These are phyloP conservation scores for Eptesicus fuscus DNA, from an alignment of 2,113 vertebrate species.

Conservation along the genomic window DNA sequence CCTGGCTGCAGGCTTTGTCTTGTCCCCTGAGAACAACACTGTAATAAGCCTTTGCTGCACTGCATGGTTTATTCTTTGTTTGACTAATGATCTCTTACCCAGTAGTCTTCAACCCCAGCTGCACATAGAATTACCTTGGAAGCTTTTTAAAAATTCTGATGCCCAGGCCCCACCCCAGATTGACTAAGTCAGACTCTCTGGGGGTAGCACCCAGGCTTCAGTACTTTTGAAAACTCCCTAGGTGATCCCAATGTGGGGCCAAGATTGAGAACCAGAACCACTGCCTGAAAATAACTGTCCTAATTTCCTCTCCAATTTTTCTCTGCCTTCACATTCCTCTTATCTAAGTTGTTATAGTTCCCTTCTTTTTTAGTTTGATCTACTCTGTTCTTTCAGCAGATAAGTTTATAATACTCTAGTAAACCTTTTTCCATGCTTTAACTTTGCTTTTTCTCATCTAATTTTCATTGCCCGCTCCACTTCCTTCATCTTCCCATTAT, in stretches of 20 bases:
- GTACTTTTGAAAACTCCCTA: not conserved
- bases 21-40: not conserved
- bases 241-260: not conserved
- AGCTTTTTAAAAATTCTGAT: not conserved
- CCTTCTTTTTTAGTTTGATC: slow-evolving; percentile 21
- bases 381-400: slow-evolving; percentile 26
- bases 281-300: not conserved
- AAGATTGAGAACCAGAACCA: not conserved
- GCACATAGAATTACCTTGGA: not conserved
- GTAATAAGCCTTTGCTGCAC: not conserved
- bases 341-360: not conserved
- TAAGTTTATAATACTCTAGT: slow-evolving; percentile 43
- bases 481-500: slow-evolving; percentile 39
- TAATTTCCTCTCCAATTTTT: not conserved
- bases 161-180: not conserved
- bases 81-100: not conserved
- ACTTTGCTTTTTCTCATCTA: slow-evolving; percentile 54
- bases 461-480: not conserved
- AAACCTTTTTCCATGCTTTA: slow-evolving; percentile 28
- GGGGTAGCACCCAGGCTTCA: not conserved
- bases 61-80: not conserved
- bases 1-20: not conserved
- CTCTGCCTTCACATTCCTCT: not conserved
- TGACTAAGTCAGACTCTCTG: not conserved
- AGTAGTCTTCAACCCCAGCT: not conserved